Evolutionary conservation across 1,140 invertebrate genomes (phyloP), one percentile per base, ranked within the genome.

Genomic region (Frieseomelitta varia): DNA sequence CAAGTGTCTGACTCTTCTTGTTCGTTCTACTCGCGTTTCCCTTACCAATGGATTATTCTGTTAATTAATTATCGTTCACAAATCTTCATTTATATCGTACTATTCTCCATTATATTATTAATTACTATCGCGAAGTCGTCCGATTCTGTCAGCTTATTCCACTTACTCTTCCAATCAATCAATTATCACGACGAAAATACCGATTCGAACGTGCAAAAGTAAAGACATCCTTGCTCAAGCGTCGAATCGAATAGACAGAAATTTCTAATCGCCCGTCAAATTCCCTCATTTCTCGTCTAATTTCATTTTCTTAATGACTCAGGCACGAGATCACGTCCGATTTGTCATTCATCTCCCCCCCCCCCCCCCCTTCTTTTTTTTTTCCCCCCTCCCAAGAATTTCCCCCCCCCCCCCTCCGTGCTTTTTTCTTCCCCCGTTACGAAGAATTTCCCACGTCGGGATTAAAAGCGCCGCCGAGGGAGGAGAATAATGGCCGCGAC

Each of bases 401-500:
- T n/a, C n/a, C n/a, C n/a, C n/a, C n/a, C n/a, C n/a, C n/a, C n/a
- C n/a, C n/a, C n/a, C n/a, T n/a, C n/a, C 6, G 39, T 39, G 39
- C 0, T 39, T 15, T 21, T 71, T 47, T 24, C 21, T 15, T 4
- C 12, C 72, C 4, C 15, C 71, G 24, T 24, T 21, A 19, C 30
- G 30, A 27, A 47, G 78, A 79, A 67, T 56, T 68, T 68, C 61
- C 47, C 30, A 51, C 73, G 63, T 6, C 1, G 61, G n/a, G 17
- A 80, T 72, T 85, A 85, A 81, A 74, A 21, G 69, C 73, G 34
- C 30, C 10, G 55, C 17, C 17, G 24, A 17, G 30, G 67, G 17
- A 69, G 27, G 14, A 68, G 55, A 77, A 85, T 76, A 85, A 88
- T 65, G 68, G 56, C 30, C 19, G 21, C 15, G 17, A 56, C 17